These are phyloP conservation scores for Deilephila elpenor DNA, from an alignment of 2,888 invertebrate species.

Conservation along the genomic window DNA sequence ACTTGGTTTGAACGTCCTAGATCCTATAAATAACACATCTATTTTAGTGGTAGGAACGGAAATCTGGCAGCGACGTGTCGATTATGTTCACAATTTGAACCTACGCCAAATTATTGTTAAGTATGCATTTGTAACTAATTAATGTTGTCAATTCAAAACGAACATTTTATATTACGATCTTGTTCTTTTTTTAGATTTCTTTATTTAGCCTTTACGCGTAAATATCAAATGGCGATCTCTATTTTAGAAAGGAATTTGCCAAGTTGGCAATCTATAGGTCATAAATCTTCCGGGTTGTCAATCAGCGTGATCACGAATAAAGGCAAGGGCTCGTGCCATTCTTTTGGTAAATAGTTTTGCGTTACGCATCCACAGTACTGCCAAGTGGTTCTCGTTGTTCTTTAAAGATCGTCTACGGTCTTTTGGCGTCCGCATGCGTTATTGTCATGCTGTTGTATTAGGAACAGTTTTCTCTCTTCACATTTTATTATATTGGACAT, in stretches of 20 bases:
- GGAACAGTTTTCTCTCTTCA: no score
- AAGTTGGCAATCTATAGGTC: neutral
- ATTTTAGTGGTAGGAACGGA: constrained; percentile 49
- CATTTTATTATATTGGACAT: no score
- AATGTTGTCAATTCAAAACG: constrained; percentile 36
- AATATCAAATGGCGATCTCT: neutral
- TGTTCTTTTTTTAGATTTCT: constrained; percentile 1
- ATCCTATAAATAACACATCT: constrained; percentile 50
- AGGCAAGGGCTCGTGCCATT: neutral
- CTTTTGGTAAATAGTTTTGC: neutral
- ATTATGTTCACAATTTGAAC: constrained; percentile 44
- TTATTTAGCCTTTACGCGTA: neutral
- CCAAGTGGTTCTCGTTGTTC: neutral
- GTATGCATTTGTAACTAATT: constrained; percentile 43
- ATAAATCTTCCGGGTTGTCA: neutral
- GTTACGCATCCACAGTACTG: neutral
- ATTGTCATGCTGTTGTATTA: no score
- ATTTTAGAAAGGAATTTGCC: neutral
- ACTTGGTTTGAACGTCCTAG: constrained; percentile 38
- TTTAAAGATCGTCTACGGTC: no score
- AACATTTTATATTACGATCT: neutral
- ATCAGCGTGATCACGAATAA: neutral
- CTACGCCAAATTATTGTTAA: constrained; percentile 57
- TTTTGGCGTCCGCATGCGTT: no score
- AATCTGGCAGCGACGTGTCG: constrained; percentile 49